phyloP scores from a whole-genome alignment of 2,113 vertebrate genomes.

The Amphilophus citrinellus region DNA sequence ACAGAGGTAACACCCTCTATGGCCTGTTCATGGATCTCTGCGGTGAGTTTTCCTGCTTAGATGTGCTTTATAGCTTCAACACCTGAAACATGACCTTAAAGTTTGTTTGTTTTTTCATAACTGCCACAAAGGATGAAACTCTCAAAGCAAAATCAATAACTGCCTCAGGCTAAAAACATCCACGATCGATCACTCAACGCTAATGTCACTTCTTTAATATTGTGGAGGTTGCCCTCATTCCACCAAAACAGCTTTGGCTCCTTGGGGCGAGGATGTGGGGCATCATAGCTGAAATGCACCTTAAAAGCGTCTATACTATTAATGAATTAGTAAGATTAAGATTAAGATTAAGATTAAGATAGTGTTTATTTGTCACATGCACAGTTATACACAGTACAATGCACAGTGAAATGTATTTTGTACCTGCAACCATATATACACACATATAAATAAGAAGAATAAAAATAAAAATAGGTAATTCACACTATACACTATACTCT shows the following conservation, averaged over 20 bases:
- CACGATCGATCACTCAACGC: neutral
- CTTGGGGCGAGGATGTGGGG: neutral
- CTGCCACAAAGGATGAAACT: neutral
- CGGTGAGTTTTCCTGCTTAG: neutral
- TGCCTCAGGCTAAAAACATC: neutral
- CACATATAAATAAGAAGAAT: too few species aligned
- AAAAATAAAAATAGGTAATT: too few species aligned
- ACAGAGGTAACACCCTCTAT: neutral
- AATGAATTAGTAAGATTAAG: too few species aligned
- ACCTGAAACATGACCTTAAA: neutral
- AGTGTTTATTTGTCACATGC: too few species aligned
- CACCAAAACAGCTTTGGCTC: neutral
- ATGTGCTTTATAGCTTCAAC: neutral
- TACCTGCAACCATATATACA: too few species aligned
- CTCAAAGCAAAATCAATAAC: neutral
- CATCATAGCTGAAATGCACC: neutral
- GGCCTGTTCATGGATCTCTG: neutral
- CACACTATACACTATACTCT: too few species aligned
- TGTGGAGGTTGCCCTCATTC: neutral
- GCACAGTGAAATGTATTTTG: too few species aligned
- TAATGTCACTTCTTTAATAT: neutral
- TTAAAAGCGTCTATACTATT: neutral
- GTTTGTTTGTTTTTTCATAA: neutral
- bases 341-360: too few species aligned
- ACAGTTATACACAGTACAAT: too few species aligned